Base-by-base conservation (phyloP, 2,888 invertebrate genomes). In the Baronia brevicornis region DNA sequence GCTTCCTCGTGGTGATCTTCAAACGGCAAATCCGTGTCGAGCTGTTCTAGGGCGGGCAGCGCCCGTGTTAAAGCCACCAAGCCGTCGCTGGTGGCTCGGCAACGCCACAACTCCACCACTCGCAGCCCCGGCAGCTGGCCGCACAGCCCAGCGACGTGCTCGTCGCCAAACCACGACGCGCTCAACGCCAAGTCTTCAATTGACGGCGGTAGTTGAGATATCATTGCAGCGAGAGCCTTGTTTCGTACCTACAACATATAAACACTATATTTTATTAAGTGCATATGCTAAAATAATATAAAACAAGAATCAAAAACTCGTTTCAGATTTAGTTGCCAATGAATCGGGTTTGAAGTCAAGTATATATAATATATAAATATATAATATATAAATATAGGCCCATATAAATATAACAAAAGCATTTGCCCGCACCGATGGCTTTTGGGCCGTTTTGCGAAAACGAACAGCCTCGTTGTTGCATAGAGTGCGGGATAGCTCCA, bases 161-260 rank as follows among this genome's bases (percentile, higher is more conserved):
- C 43, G 21, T 47, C 44, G 3, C 39, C 38, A 10, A 58, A 51
- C 18, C 40, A 38, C 3, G 46, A 43, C 14, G 33, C 36, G 28
- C 58, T 56, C 2, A 58, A 28, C 3, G 40, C 48, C 4, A 56
- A 41, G 25, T 59, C 55, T 3, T 38, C 33, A 1, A 56, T 17
- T 2, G 10, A 14, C 1, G 8, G 18, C 2, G 51, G 48, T 15
- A 58, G 30, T 2, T 27, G 22, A 3, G 9, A 8, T n/a, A 55
- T 26, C 7, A 51, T 28, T 1, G 19, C 20, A 1, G 13, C 11
- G 1, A 55, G 38, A 1, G 45, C 41, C 2, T 13, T 9, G 1
- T 39, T 9, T 2, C 54, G 40, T 15, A 33, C 20, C 32, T 33
- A 5, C 2, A 30, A 23, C n/a, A 17, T 10, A 11, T n/a, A 12